Percentiles rank a stretch among this genome's conserved stretches.
Evolutionary conservation across 2,113 vertebrate species (phyloP).

Genomic region (Scomber colias): DNA sequence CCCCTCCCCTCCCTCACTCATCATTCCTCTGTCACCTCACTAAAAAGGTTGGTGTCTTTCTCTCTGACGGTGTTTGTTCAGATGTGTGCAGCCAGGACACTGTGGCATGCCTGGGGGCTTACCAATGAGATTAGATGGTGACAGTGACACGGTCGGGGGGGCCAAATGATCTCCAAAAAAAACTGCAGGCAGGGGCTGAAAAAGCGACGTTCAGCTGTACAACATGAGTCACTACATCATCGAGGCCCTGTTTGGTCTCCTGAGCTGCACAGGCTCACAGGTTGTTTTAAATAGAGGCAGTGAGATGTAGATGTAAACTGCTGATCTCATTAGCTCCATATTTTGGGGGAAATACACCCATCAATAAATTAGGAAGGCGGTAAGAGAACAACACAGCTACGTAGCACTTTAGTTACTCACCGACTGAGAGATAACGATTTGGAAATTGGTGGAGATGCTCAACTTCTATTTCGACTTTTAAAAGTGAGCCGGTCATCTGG

Average conservation of each 20-base stretch:
- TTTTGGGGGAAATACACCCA: slow-evolving; percentile 23
- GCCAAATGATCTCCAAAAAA: slow-evolving; percentile 75
- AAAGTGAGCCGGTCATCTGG: background rate
- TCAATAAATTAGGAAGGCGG: slow-evolving; percentile 27
- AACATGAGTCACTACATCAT: slow-evolving; percentile 63
- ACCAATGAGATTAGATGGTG: slow-evolving; percentile 74
- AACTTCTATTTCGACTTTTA: too few species aligned
- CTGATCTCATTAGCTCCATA: slow-evolving; percentile 23
- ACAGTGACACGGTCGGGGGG: slow-evolving; percentile 65
- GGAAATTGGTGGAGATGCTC: background rate
- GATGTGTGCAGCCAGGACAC: slow-evolving; percentile 74
- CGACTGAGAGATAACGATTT: slow-evolving; percentile 8
- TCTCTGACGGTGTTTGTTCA: slow-evolving; percentile 68
- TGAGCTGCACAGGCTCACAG: slow-evolving; percentile 11
- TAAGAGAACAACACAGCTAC: too few species aligned
- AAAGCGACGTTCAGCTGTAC: slow-evolving; percentile 46
- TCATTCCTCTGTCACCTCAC: slow-evolving; percentile 71
- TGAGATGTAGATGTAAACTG: slow-evolving; percentile 20
- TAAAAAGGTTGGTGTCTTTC: slow-evolving; percentile 68
- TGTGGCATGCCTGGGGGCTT: slow-evolving; percentile 73
- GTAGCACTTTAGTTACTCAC: background rate
- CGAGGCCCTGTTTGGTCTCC: slow-evolving; percentile 46
- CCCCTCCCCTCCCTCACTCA: slow-evolving; percentile 66
- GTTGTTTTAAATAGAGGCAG: slow-evolving; percentile 30
- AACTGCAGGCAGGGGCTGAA: slow-evolving; percentile 51